Conservation (phyloP, 2,888 invertebrate species). For the Apamea crenata region DNA sequence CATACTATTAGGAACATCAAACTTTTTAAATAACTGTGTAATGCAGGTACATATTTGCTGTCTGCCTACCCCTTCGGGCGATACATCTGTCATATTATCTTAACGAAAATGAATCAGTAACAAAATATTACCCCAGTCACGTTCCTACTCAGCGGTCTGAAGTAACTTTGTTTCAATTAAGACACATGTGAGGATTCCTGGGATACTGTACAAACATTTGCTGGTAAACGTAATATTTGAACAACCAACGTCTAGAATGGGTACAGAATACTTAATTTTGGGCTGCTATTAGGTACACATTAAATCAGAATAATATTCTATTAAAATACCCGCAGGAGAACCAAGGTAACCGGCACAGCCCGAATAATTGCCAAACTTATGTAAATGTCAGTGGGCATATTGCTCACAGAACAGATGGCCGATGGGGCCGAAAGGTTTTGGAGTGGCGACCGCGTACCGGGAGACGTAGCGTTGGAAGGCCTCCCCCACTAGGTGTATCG, state of each 20-base stretch:
- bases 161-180: constrained; percentile 31
- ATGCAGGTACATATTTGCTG: not conserved
- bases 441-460: too few species aligned
- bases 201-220: constrained; percentile 7
- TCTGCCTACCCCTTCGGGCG: not conserved
- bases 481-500: too few species aligned
- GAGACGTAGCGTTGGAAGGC: too few species aligned
- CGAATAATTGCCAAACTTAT: too few species aligned
- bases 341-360: too few species aligned
- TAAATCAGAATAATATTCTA: not conserved
- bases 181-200: constrained; percentile 4
- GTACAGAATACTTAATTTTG: not conserved
- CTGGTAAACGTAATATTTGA: constrained; percentile 18
- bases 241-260: not conserved
- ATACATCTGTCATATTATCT: not conserved
- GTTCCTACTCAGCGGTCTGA: not conserved
- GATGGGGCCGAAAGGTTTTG: too few species aligned
- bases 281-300: not conserved
- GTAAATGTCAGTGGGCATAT: too few species aligned
- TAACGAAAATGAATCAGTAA: not conserved
- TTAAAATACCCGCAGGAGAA: too few species aligned
- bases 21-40: not conserved
- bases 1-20: not conserved
- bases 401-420: too few species aligned
- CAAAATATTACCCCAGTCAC: constrained; percentile 20